Evolutionary conservation across 2,797 vertebrate genomes (phyloP).

Genomic region (Bovichtus variegatus): DNA sequence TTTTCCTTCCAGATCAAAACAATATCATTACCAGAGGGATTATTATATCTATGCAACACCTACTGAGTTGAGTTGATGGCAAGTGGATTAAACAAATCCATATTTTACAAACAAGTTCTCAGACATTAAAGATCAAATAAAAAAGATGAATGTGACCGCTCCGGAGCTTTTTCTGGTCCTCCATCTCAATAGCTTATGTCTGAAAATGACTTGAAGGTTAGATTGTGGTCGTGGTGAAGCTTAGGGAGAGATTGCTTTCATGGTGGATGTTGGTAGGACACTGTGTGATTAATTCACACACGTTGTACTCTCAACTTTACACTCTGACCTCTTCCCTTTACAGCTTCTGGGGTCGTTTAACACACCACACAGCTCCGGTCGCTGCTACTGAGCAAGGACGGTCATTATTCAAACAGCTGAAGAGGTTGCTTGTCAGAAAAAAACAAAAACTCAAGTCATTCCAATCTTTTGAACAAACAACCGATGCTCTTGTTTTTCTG

Average conservation of each 20-base stretch:
- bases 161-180: constrained; percentile 1
- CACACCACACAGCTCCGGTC: not conserved
- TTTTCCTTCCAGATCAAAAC: constrained; percentile 49
- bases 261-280: not conserved
- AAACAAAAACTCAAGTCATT: constrained; percentile 22
- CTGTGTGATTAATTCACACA: too few species aligned
- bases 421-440: constrained; percentile 11
- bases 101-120: constrained; percentile 2
- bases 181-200: not conserved
- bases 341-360: not conserved
- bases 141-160: not conserved
- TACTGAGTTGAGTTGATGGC: constrained; percentile 56
- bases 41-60: constrained; percentile 65
- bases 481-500: constrained; percentile 6
- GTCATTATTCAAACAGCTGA: constrained; percentile 5
- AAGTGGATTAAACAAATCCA: constrained; percentile 60
- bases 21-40: constrained; percentile 58
- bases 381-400: not conserved
- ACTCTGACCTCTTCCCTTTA: not conserved
- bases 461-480: constrained; percentile 14
- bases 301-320: not conserved
- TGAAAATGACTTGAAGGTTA: not conserved
- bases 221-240: not conserved
- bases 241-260: not conserved
- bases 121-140: not conserved